Evolutionary conservation across 1,140 invertebrate genomes (phyloP).

Genomic region (Augochlora pura): DNA sequence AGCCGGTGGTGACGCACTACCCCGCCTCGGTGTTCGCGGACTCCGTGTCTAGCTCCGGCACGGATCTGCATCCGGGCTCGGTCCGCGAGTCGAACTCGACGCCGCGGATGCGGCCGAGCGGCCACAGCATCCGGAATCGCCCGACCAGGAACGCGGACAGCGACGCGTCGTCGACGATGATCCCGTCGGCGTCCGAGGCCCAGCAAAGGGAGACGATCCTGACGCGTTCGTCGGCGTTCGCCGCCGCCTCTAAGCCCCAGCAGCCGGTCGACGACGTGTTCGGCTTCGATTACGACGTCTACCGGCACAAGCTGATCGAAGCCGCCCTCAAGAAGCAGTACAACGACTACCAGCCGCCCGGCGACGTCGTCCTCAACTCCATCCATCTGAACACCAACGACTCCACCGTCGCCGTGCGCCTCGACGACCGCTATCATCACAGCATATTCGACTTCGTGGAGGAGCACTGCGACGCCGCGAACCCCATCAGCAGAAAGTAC

Average conservation of each 20-base stretch:
- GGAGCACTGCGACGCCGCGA: conserved; percentile 48
- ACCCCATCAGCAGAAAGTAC: conserved; percentile 46
- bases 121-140: background rate
- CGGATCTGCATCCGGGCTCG: conserved; percentile 28
- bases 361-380: conserved; percentile 70
- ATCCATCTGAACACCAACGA: conserved; percentile 68
- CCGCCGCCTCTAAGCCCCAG: conserved; percentile 52
- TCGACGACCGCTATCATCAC: conserved; percentile 57
- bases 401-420: conserved; percentile 47
- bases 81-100: conserved; percentile 46
- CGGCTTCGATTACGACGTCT: conserved; percentile 66
- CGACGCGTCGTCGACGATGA: too few species aligned
- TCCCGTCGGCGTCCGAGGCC: too few species aligned
- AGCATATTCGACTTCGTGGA: conserved; percentile 68
- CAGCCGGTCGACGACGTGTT: conserved; percentile 65
- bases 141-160: too few species aligned
- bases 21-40: conserved; percentile 49
- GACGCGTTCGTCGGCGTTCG: conserved; percentile 56
- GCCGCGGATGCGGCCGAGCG: conserved; percentile 26
- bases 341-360: conserved; percentile 65
- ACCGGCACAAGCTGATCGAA: conserved; percentile 71
- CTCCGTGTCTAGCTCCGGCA: conserved; percentile 60
- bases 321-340: conserved; percentile 65
- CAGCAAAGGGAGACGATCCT: conserved; percentile 1
- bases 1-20: conserved; percentile 64